phyloP scores from a whole-genome alignment of 2,113 vertebrate genomes.

The Lucifuga dentata region DNA sequence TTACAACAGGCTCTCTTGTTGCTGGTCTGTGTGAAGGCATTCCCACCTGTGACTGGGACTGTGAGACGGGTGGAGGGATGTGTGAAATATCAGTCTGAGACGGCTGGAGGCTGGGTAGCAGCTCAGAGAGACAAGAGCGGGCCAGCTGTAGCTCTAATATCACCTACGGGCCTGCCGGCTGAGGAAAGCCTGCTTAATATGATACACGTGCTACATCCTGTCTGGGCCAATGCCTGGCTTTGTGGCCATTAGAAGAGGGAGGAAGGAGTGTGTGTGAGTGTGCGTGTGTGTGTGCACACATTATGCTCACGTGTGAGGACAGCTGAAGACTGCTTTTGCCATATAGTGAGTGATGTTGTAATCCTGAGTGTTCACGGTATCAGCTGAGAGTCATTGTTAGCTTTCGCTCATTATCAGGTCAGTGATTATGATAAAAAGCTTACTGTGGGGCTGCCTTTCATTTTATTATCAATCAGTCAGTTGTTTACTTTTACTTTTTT shows the following conservation, averaged over 20 bases:
- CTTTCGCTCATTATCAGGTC: slow-evolving; percentile 10
- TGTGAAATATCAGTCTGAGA: slow-evolving; percentile 78
- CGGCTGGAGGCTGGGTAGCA: slow-evolving; percentile 40
- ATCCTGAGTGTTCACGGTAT: slow-evolving; percentile 25
- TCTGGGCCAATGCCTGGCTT: slow-evolving; percentile 64
- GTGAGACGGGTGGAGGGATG: slow-evolving; percentile 60
- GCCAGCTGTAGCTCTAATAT: slow-evolving; percentile 80
- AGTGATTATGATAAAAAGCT: neutral
- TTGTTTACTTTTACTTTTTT: no score
- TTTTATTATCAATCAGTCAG: no score
- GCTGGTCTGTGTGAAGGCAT: slow-evolving; percentile 68
- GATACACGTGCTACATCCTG: slow-evolving; percentile 82
- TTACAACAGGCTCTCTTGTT: slow-evolving; percentile 69
- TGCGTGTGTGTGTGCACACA: slow-evolving; percentile 15
- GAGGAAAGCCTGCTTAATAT: slow-evolving; percentile 74
- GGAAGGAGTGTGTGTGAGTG: slow-evolving; percentile 15
- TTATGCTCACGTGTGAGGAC: slow-evolving; percentile 48
- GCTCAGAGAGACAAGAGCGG: slow-evolving; percentile 50
- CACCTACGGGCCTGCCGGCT: slow-evolving; percentile 64
- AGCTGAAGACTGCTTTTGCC: slow-evolving; percentile 45
- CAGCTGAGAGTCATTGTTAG: slow-evolving; percentile 49
- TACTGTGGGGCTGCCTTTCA: no score
- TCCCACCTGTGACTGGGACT: slow-evolving; percentile 73
- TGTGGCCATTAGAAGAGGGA: slow-evolving; percentile 15
- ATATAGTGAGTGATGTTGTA: slow-evolving; percentile 31